Base-by-base conservation (phyloP, 2,888 invertebrate genomes). In the Lasioglossum marginatum region DNA sequence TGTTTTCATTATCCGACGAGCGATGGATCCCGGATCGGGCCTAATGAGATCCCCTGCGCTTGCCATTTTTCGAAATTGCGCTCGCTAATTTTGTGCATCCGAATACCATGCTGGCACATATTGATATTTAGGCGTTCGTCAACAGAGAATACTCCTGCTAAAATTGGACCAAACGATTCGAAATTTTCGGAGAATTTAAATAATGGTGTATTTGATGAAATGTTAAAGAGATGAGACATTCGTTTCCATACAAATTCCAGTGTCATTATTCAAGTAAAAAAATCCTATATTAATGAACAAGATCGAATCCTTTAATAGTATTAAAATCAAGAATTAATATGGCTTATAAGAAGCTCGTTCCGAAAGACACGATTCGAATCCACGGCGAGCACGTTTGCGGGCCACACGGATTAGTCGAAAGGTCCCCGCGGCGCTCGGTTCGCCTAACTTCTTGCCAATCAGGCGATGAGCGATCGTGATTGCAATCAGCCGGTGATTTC, bases 401-500 rank as follows among this genome's bases (percentile, higher is more conserved):
- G 52, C 10, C 27, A 23, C 60, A 1, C 34, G 72, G 16, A n/a
- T 14, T n/a, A 40, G 43, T 4, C 71, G 71, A 45, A 8, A 43
- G 73, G 66, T 71, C 19, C 43, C 60, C 19, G 77, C 3, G 27
- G 43, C 40, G 73, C 14, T 43, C 52, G 48, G 72, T 40, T 74
- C 60, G 66, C 71, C n/a, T 70, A 86, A 82, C 79, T 87, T 87
- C 83, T 81, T 79, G 83, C 79, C 77, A 79, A 87, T 87, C 80
- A 74, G n/a, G 57, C 23, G 31, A 37, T 34, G 43, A 57, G 10
- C 66, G 71, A 77, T 84, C 70, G 74, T 79, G 77, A 80, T 85
- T 81, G 82, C 80, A 80, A 81, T 85, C 81, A 80, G 79, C 60
- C 79, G 19, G n/a, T 66, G 79, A 78, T 81, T 86, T 79, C 73